Evolutionary conservation across 1,140 invertebrate genomes (phyloP), one percentile per base, ranked within the genome.

Genomic region (Drosophila lowei): DNA sequence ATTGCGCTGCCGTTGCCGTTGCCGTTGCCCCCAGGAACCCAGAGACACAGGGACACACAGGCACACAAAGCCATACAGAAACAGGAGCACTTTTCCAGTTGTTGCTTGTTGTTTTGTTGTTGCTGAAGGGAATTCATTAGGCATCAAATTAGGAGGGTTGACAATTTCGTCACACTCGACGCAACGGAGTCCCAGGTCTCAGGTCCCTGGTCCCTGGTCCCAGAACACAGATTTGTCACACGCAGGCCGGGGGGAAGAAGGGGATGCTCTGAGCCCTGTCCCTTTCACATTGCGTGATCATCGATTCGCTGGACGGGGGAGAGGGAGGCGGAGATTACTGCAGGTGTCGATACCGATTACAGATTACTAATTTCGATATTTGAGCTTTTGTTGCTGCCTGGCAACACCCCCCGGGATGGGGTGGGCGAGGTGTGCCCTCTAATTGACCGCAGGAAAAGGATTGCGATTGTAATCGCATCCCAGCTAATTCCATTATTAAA

Each of bases 91-190:
- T 78, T 52, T 55, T 77, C 71, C 56, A 52, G 66, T 55, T 80
- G 25, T 52, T 70, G 53, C 53, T 66, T 43, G 42, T 15, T 44
- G 57, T 13, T 43, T 58, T 59, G 66, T 49, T 67, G 52, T 75
- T 79, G 67, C 56, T 81, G 66, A 70, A 67, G 72, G 79, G 78
- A 85, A 78, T 86, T 86, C 65, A 88, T 88, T 85, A 86, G 68
- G 81, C 64, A 68, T 68, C 57, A 85, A 86, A 81, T 81, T 88
- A 74, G 75, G 84, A 88, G 83, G 83, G 83, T 89, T 88, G 84
- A 84, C 61, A 79, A 72, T 88, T 88, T 88, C 68, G 83, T 86
- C 83, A 88, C 83, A 78, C 81, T 65, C 16, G 11, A 38, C 34
- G 30, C 53, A 65, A 50, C 30, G 30, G 8, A 30, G 7, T 30